Evolutionary conservation across 1,140 invertebrate species (phyloP), one percentile per base, ranked within the genome.

Genomic region (Helicoverpa zea): DNA sequence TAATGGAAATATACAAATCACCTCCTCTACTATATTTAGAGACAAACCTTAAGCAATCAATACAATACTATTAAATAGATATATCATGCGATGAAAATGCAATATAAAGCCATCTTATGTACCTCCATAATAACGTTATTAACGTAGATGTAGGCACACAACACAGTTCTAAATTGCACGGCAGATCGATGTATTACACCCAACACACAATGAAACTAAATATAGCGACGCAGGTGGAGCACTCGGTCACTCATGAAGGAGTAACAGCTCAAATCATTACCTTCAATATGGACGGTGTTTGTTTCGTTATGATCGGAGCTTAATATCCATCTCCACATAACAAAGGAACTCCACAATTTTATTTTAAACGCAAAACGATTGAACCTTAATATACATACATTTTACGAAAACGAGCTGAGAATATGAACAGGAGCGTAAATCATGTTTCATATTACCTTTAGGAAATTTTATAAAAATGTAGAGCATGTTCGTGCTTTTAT

Each of bases 181-280:
- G 61, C 81, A 85, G 86, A 86, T 90, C 86, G 84, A 88, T 90
- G 89, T 86, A 86, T 83, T 85, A 82, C 85, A 83, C 78, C 83
- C 83, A 89, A 91, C 86, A 87, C 87, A 94, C 91, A 94, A 93
- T 93, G 88, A 86, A 88, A 90, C 90, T 94, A 94, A 92, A 92
- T 92, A 94, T 94, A 94, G 91, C 85, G 79, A 58, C 83, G 85
- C 89, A 90, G 90, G 89, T 91, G 87, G 86, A 87, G 86, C 84
- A 88, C 81, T 85, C 86, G 80, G 81, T 68, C 87, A 79, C 82
- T 84, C 72, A 87, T 87, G 82, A 88, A 87, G 85, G 86, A 86
- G 83, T 70, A 91, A 87, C 79, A 81, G 47, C 72, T 75, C 79
- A 82, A 81, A 82, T 86, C 68, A 84, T 86, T 83, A 84, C 56